phyloP scores from a whole-genome alignment of 2,113 vertebrate species.

The Lepidothrix coronata region DNA sequence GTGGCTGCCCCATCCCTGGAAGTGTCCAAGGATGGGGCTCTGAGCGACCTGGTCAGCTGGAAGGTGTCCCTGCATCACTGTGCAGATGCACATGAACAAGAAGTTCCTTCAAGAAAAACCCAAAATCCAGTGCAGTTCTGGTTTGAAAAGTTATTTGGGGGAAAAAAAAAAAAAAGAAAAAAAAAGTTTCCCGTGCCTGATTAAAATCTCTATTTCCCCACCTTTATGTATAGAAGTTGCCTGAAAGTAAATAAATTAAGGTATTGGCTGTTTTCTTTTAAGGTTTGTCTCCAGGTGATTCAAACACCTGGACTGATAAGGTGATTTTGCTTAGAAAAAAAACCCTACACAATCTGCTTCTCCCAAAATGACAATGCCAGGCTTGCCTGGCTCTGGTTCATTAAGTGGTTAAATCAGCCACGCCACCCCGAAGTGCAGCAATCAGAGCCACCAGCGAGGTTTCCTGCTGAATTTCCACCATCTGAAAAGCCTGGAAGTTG shows the following conservation, averaged over 20 bases:
- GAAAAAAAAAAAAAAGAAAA: neutral
- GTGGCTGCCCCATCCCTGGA: too few relatives aligned
- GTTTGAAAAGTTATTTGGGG: neutral
- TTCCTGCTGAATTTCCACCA: neutral
- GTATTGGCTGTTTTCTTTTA: neutral
- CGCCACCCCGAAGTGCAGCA: neutral
- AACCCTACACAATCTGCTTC: neutral
- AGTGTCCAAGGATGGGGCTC: too few relatives aligned
- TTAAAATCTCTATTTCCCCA: neutral
- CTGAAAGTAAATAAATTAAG: neutral
- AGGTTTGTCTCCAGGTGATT: neutral
- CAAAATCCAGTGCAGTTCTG: neutral
- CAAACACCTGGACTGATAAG: neutral
- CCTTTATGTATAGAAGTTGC: neutral
- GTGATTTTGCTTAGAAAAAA: neutral
- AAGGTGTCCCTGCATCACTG: neutral
- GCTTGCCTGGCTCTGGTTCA: neutral
- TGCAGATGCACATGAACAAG: rapidly evolving
- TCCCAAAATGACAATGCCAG: neutral
- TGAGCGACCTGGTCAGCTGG: too few relatives aligned
- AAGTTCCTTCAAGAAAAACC: neutral
- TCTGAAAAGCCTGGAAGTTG: neutral
- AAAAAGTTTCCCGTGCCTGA: neutral
- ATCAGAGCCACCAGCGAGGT: neutral
- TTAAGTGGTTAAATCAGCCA: neutral